Evolutionary conservation across 1,140 invertebrate genomes (phyloP).

Genomic region (Monochamus saltuarius): DNA sequence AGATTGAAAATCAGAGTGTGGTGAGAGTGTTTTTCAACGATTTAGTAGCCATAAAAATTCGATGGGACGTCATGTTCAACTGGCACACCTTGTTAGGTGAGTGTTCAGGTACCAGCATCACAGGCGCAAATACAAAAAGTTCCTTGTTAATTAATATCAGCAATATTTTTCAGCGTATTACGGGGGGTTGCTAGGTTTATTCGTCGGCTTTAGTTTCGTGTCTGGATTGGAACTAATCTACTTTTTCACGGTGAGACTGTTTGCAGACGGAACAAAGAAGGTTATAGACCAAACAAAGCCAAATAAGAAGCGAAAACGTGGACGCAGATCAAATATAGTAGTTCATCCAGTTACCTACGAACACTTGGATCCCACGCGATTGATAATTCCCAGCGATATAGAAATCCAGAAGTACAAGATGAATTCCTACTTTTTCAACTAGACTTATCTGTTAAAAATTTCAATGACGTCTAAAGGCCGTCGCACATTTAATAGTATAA

Average conservation of each 20-base stretch:
- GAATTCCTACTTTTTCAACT: too few species aligned
- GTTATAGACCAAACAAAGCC: not conserved
- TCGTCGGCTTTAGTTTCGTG: conserved; percentile 69
- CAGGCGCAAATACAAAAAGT: too few species aligned
- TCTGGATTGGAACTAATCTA: conserved; percentile 66
- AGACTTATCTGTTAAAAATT: too few species aligned
- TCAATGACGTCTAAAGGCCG: too few species aligned
- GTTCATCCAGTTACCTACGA: not conserved
- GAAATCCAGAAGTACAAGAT: not conserved
- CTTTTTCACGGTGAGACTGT: conserved; percentile 59
- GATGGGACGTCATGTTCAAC: conserved; percentile 56
- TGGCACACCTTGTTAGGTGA: conserved; percentile 52
- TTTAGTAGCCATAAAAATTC: conserved; percentile 59
- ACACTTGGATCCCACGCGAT: not conserved
- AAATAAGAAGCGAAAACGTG: not conserved
- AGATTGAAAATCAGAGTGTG: conserved; percentile 56
- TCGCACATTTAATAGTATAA: too few species aligned
- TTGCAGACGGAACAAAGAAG: not conserved
- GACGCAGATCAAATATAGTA: conserved; percentile 1
- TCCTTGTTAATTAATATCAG: conserved; percentile 2
- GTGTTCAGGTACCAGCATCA: too few species aligned
- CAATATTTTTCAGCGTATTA: conserved; percentile 60
- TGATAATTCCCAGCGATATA: not conserved
- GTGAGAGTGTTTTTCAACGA: conserved; percentile 65
- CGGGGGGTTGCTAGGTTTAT: conserved; percentile 64